Conservation (phyloP, 2,888 invertebrate species). For the Hybos culiciformis region DNA sequence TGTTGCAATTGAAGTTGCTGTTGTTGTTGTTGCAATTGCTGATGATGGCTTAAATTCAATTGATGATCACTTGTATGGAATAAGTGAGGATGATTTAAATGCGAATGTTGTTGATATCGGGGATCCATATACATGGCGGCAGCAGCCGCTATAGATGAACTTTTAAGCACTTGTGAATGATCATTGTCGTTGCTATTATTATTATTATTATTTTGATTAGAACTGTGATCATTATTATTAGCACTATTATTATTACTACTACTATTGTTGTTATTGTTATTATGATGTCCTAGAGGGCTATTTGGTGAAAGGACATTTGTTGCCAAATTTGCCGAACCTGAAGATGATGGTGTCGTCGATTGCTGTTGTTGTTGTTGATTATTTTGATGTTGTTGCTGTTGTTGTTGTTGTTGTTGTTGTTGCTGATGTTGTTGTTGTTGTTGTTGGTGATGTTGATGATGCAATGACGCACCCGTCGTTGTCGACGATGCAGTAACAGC, state of each 20-base stretch:
- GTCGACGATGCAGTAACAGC: conserved; percentile 37
- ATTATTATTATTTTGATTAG: conserved; percentile 22
- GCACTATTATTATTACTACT: conserved; percentile 20
- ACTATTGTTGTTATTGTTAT: conserved; percentile 16
- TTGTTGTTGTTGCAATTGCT: conserved; percentile 14
- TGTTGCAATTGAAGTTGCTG: conserved; percentile 14
- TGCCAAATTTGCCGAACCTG: conserved; percentile 32
- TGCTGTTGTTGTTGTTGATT: conserved; percentile 21
- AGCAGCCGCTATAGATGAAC: conserved; percentile 36
- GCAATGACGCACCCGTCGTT: conserved; percentile 23
- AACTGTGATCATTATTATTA: conserved; percentile 21
- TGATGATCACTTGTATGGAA: conserved; percentile 31
- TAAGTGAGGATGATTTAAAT: conserved; percentile 33
- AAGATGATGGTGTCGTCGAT: conserved; percentile 33
- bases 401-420: conserved; percentile 27
- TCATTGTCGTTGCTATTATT: conserved; percentile 23
- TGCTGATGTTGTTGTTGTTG: conserved; percentile 29
- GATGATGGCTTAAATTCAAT: conserved; percentile 6
- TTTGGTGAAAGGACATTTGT: conserved; percentile 35
- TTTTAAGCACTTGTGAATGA: conserved; percentile 26
- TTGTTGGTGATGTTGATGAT: conserved; percentile 27
- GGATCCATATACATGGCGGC: conserved; percentile 37
- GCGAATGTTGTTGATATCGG: conserved; percentile 35
- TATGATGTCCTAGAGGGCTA: conserved; percentile 30
- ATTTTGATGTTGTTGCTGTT: conserved; percentile 24